Conservation (phyloP, 2,888 invertebrate genomes). For the Callyntrura guangdongensis region DNA sequence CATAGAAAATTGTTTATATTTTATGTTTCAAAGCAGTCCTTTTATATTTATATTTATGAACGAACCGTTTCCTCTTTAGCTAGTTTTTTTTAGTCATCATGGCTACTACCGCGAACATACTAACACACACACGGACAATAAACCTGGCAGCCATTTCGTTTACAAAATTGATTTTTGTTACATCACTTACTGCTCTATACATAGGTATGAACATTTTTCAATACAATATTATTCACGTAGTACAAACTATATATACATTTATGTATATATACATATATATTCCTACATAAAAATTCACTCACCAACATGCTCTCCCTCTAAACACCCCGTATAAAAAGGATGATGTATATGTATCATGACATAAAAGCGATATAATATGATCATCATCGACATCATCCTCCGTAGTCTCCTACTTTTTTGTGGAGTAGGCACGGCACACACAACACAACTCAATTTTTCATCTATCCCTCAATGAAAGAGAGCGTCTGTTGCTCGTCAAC, state of each 20-base stretch:
- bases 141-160: conserved; percentile 48
- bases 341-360: conserved; percentile 31
- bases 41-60: not conserved
- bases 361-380: conserved; percentile 52
- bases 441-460: conserved; percentile 51
- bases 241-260: not conserved
- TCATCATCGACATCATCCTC: conserved; percentile 20
- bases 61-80: not conserved
- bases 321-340: not conserved
- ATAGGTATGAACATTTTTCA: not conserved
- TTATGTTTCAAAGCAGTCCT: too few species aligned
- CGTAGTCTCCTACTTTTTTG: not conserved
- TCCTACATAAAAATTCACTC: not conserved
- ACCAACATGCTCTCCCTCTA: not conserved
- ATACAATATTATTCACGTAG: not conserved
- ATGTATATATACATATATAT: not conserved
- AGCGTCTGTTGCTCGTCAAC: conserved; percentile 42
- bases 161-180: conserved; percentile 32
- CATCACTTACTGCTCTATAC: not conserved
- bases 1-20: not conserved
- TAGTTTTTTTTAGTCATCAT: not conserved
- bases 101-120: not conserved
- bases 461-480: conserved; percentile 29
- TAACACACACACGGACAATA: not conserved
- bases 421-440: not conserved